A percentile compares a stretch with the other conserved stretches of the same genome.
Conservation (phyloP, 2,888 invertebrate species). For the Oscheius sp. region DNA sequence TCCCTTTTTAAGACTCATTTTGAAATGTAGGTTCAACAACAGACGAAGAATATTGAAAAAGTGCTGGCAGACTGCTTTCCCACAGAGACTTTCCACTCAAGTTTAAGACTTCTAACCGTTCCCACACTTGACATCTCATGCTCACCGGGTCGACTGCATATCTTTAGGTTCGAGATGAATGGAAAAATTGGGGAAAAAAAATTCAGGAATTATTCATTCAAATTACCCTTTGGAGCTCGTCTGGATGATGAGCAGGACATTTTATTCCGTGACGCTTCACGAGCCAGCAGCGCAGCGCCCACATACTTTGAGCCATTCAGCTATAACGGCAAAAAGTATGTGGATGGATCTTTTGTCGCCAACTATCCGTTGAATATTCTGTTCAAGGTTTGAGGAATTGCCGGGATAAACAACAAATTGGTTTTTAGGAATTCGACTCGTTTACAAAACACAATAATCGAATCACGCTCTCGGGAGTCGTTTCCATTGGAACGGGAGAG, state of each 20-base stretch:
- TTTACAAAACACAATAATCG: conserved; percentile 54
- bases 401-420: not conserved
- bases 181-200: not conserved
- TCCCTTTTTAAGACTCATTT: not conserved
- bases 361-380: conserved; percentile 65
- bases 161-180: conserved; percentile 40
- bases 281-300: conserved; percentile 66
- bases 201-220: conserved; percentile 61
- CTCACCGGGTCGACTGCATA: conserved; percentile 59
- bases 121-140: conserved; percentile 61
- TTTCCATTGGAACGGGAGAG: conserved; percentile 66
- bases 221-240: conserved; percentile 46
- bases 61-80: conserved; percentile 57
- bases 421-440: conserved; percentile 57
- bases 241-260: conserved; percentile 58
- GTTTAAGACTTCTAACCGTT: conserved; percentile 54
- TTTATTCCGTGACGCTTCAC: conserved; percentile 60
- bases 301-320: conserved; percentile 65
- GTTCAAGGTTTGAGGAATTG: conserved; percentile 49
- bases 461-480: conserved; percentile 55
- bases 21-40: conserved; percentile 37
- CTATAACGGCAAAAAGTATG: conserved; percentile 52
- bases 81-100: conserved; percentile 56
- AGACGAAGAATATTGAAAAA: conserved; percentile 56
- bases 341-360: conserved; percentile 65